Evolutionary conservation across 1,140 invertebrate species (phyloP).

Genomic region (Phenacoccus solenopsis): DNA sequence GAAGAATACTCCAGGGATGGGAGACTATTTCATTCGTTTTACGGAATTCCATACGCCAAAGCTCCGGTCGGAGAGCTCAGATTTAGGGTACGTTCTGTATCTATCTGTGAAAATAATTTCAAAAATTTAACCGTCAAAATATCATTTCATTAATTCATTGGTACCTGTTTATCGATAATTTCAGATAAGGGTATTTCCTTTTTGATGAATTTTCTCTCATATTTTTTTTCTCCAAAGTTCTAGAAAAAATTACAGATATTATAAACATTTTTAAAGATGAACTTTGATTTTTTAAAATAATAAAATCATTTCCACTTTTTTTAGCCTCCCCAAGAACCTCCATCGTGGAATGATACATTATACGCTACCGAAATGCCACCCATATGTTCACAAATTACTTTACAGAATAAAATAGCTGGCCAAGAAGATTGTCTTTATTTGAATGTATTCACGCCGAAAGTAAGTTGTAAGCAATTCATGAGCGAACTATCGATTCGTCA

Average conservation of each 20-base stretch:
- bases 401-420: background rate
- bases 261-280: too few relatives aligned
- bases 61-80: constrained; percentile 21
- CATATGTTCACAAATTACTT: constrained; percentile 6
- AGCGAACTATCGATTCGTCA: too few relatives aligned
- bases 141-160: too few relatives aligned
- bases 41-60: constrained; percentile 22
- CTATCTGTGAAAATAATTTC: too few relatives aligned
- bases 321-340: background rate
- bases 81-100: constrained; percentile 20
- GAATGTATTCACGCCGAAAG: background rate
- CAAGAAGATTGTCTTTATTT: background rate
- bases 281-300: too few relatives aligned
- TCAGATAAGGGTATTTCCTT: too few relatives aligned
- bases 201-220: too few relatives aligned
- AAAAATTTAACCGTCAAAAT: too few relatives aligned
- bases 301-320: background rate
- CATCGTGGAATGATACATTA: constrained; percentile 14
- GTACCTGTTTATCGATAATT: too few relatives aligned
- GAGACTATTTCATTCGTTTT: constrained; percentile 10
- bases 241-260: too few relatives aligned
- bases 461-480: too few relatives aligned
- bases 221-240: too few relatives aligned
- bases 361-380: constrained; percentile 11
- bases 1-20: background rate